A percentile compares a stretch with the other conserved stretches of the same genome.
These are phyloP conservation scores for Micromys minutus DNA, from an alignment of 2,113 vertebrate genomes.

Conservation along the genomic window DNA sequence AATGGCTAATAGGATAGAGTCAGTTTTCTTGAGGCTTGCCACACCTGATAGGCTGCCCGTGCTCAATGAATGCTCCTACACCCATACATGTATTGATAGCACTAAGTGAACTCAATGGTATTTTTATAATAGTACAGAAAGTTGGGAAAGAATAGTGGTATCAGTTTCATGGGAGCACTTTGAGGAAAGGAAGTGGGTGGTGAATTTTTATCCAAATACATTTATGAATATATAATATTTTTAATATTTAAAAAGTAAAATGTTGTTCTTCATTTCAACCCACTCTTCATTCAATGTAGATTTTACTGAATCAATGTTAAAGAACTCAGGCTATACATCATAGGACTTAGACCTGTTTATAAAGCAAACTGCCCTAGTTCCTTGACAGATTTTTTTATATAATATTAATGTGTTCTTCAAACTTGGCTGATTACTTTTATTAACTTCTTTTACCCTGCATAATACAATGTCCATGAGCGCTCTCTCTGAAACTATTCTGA, in stretches of 20 bases:
- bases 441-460: conserved; percentile 4
- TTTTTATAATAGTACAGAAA: not conserved
- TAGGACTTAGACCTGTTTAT: not conserved
- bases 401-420: conserved; percentile 17
- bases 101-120: not conserved
- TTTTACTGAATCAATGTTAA: conserved; percentile 47
- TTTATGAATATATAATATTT: not conserved
- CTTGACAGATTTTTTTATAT: not conserved
- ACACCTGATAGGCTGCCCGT: not conserved
- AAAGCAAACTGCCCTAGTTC: not conserved
- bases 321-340: not conserved
- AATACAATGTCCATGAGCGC: not conserved
- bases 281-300: not conserved
- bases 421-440: not conserved
- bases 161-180: not conserved
- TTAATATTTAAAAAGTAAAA: not conserved
- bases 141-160: not conserved
- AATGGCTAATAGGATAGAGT: not conserved
- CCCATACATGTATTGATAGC: not conserved
- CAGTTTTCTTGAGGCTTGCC: not conserved
- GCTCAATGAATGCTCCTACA: not conserved
- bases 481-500: not conserved
- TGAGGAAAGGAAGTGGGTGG: too few species aligned
- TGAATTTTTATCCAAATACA: not conserved
- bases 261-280: not conserved